phyloP scores from a whole-genome alignment of 1,140 invertebrate species.

The Lepeophtheirus salmonis region DNA sequence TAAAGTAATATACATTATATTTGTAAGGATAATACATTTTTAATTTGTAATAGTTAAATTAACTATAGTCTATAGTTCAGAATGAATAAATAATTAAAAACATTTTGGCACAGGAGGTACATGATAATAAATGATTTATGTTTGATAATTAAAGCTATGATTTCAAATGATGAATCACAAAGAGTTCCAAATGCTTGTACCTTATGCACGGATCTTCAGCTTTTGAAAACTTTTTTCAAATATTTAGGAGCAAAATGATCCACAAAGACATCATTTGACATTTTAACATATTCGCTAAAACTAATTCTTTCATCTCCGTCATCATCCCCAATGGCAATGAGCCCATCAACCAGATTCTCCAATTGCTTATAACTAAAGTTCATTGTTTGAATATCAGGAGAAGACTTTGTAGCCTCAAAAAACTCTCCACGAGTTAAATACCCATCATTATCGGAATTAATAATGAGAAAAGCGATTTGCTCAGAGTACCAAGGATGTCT shows the following conservation, averaged over 20 bases:
- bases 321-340: slow-evolving; percentile 5
- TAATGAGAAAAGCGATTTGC: slow-evolving; percentile 5
- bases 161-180: too few relatives aligned
- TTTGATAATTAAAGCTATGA: background rate
- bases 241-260: slow-evolving; percentile 12
- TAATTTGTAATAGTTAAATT: too few relatives aligned
- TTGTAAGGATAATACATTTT: too few relatives aligned
- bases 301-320: slow-evolving; percentile 8
- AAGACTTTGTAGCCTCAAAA: slow-evolving; percentile 3
- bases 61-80: too few relatives aligned
- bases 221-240: slow-evolving; percentile 8
- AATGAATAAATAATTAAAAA: too few relatives aligned
- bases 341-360: slow-evolving; percentile 10
- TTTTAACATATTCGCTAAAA: slow-evolving; percentile 8
- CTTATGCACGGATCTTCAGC: background rate
- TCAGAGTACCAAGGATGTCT: slow-evolving; percentile 12
- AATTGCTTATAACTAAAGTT: slow-evolving; percentile 12
- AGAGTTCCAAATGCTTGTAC: too few relatives aligned
- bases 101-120: too few relatives aligned
- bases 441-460: slow-evolving; percentile 11
- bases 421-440: slow-evolving; percentile 5
- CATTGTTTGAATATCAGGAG: background rate
- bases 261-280: slow-evolving; percentile 14
- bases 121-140: too few relatives aligned
- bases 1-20: too few relatives aligned